phyloP scores from a whole-genome alignment of 1,140 invertebrate species.

The Apis cerana region DNA sequence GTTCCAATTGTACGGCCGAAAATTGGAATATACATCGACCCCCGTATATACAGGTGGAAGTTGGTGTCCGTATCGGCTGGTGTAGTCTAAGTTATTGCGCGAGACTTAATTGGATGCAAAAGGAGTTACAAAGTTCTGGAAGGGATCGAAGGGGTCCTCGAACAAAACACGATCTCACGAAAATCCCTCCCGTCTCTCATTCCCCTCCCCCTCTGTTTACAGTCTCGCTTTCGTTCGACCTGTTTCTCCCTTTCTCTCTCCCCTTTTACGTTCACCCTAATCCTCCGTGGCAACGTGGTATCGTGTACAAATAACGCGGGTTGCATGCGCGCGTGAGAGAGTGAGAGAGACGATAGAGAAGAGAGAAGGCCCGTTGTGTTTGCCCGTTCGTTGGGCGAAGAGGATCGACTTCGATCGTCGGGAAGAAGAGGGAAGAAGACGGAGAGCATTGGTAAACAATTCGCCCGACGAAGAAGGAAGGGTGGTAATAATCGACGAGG shows the following conservation, averaged over 20 bases:
- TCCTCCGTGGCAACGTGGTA: constrained; percentile 17
- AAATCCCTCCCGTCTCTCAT: constrained; percentile 9
- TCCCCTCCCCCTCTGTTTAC: not conserved
- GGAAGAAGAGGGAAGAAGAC: no score
- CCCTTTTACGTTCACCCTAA: constrained; percentile 31
- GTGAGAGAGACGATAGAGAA: not conserved
- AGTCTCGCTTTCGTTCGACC: not conserved
- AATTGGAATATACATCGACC: constrained; percentile 52
- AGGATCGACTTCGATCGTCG: no score
- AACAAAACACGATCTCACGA: constrained; percentile 60
- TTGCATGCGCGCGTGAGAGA: not conserved
- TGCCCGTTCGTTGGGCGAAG: no score
- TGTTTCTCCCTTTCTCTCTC: not conserved
- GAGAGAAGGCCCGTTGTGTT: not conserved
- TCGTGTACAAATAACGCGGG: constrained; percentile 53
- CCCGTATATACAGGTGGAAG: not conserved
- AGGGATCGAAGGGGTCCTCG: constrained; percentile 39
- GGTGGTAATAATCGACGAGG: not conserved
- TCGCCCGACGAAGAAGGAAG: no score
- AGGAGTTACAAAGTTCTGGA: constrained; percentile 66
- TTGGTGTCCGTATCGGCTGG: constrained; percentile 48
- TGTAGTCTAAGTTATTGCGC: constrained; percentile 69
- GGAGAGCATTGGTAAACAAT: no score
- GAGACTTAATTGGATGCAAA: constrained; percentile 70
- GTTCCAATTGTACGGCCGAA: constrained; percentile 50